phyloP scores from a whole-genome alignment of 2,888 invertebrate species.

The Mystacides longicornis region DNA sequence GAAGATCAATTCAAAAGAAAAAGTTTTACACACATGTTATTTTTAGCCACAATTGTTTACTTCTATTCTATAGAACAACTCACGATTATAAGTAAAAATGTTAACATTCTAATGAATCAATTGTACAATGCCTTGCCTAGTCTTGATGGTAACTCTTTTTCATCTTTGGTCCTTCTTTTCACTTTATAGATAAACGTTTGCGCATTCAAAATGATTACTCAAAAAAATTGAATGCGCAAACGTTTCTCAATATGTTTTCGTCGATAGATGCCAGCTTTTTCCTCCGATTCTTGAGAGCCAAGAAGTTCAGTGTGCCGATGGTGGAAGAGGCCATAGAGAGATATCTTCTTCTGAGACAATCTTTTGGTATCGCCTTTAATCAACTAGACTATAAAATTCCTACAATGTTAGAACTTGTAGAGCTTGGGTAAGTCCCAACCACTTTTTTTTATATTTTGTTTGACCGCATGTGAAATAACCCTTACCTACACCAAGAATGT shows the following conservation, averaged over 20 bases:
- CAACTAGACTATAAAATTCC: conserved; percentile 65
- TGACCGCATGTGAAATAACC: neutral
- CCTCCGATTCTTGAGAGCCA: conserved; percentile 68
- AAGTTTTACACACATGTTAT: too few relatives aligned
- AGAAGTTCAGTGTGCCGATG: conserved; percentile 74
- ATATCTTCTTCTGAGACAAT: conserved; percentile 68
- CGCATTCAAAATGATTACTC: too few relatives aligned
- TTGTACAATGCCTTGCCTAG: too few relatives aligned
- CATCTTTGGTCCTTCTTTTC: too few relatives aligned
- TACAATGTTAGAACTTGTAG: conserved; percentile 61
- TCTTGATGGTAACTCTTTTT: too few relatives aligned
- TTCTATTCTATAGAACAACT: too few relatives aligned
- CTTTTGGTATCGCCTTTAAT: conserved; percentile 67
- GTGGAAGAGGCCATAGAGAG: conserved; percentile 71
- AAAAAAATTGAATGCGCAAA: too few relatives aligned
- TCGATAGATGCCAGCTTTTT: conserved; percentile 62
- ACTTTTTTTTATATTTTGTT: neutral
- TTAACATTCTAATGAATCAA: too few relatives aligned
- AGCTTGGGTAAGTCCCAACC: conserved; percentile 51
- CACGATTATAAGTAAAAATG: too few relatives aligned
- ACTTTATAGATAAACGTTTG: too few relatives aligned
- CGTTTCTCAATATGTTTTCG: conserved; percentile 18
- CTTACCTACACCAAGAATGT: neutral
- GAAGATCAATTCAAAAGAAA: too few relatives aligned
- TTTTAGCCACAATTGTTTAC: too few relatives aligned